Base-by-base conservation (phyloP, 2,797 vertebrate species). In the Strix occidentalis region DNA sequence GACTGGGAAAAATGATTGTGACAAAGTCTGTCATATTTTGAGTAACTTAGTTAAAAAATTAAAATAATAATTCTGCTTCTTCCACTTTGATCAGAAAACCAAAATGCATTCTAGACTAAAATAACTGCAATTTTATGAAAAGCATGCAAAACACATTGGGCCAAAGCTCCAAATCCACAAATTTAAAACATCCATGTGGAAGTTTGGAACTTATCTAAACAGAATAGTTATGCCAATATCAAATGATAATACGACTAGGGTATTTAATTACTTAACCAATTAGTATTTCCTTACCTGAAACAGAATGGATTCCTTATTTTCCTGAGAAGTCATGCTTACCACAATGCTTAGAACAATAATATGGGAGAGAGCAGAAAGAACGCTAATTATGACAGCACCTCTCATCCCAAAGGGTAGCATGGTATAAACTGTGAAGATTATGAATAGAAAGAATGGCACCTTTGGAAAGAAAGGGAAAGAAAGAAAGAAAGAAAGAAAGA, bases 401-500 rank as follows among this genome's bases (percentile, higher is more conserved):
- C 96, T 97, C 98, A 98, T 97, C 96, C 98, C 98, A 97, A 99
- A 99, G 13, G 99, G 99, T 88, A 99, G 97, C 98, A 99, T 99
- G 33, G 99, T 99, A 96, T 99, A 99, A 74, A 99, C 98, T 3
- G 99, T 99, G 94, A 99, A 99, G 97, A 99, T 98, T 91, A 99
- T 97, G 96, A 99, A 99, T 68, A 99, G 98, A 97, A 99, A 99
- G 97, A 99, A 99, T 35, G 99, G 99, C 89, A 99, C 99, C 99
- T 99, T 93, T 78, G 61, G 89, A 77, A 63, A 56, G n/a, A 31
- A 31, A 77, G 33, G 68, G 5, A 29, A 19, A 56, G 20, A 26
- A 53, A 54, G 2, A 33, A 46, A 31, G 20, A 26, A 53, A 54
- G 2, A 33, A 46, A 31, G 13, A 9, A n/a, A 16, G 2, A 33